A percentile compares a stretch with the other conserved stretches of the same genome.
Conservation (phyloP, 2,113 vertebrate genomes). For the Canis aureus region DNA sequence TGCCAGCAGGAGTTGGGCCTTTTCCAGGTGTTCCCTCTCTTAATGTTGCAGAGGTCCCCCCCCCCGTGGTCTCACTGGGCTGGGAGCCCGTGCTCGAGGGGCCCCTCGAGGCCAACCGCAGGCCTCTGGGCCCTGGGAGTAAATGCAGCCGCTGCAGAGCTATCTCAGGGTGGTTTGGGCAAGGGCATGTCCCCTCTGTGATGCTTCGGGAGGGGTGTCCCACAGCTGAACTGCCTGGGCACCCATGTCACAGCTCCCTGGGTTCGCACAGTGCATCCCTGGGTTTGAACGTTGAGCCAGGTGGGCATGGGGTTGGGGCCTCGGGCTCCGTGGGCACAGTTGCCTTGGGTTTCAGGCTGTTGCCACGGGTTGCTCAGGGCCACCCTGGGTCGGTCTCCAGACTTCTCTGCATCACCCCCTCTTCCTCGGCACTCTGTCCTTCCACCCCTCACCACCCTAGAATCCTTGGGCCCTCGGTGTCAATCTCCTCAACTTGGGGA, state of each 20-base stretch:
- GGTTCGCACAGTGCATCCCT: background rate
- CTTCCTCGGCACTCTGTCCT: background rate
- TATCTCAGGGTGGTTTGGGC: no score
- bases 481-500: background rate
- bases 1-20: no score
- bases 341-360: background rate
- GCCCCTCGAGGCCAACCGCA: background rate
- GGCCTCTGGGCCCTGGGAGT: no score
- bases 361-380: background rate
- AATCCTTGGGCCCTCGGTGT: background rate
- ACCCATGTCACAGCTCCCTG: background rate
- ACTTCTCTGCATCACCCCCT: background rate
- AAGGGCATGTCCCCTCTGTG: background rate
- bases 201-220: background rate
- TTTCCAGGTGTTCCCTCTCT: background rate
- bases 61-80: background rate
- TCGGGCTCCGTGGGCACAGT: background rate
- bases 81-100: background rate
- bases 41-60: background rate
- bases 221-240: background rate
- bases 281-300: background rate
- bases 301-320: background rate
- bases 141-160: background rate
- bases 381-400: background rate
- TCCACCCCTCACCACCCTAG: background rate